These are phyloP conservation scores for Scaeva pyrastri DNA, from an alignment of 2,888 invertebrate genomes.

Conservation along the genomic window DNA sequence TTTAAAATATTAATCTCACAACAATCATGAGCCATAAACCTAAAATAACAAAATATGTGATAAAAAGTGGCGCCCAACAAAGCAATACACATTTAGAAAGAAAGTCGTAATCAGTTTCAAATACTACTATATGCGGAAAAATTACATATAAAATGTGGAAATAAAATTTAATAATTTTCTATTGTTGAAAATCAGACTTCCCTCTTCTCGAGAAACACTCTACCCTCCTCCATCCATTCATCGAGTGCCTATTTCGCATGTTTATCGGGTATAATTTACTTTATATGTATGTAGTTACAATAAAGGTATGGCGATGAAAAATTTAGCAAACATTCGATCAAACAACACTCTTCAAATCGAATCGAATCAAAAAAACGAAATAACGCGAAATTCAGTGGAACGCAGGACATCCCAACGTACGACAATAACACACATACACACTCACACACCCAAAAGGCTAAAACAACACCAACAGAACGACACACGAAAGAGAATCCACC, in stretches of 20 bases:
- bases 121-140: not conserved
- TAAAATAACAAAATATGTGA: not conserved
- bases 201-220: not conserved
- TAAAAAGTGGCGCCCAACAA: slow-evolving; percentile 26
- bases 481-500: slow-evolving; percentile 23
- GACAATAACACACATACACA: slow-evolving; percentile 37
- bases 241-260: not conserved
- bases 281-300: too few relatives aligned
- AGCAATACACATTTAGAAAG: too few relatives aligned
- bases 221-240: not conserved
- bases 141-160: not conserved
- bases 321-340: slow-evolving; percentile 54
- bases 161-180: not conserved
- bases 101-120: not conserved
- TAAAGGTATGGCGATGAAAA: slow-evolving; percentile 40
- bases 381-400: slow-evolving; percentile 21
- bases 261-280: not conserved
- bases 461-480: not conserved
- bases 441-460: not conserved
- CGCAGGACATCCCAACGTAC: slow-evolving; percentile 58
- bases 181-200: not conserved
- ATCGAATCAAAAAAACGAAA: slow-evolving; percentile 21
- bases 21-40: too few relatives aligned
- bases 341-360: slow-evolving; percentile 38
- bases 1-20: too few relatives aligned